phyloP scores from a whole-genome alignment of 2,113 vertebrate species.

The Psittacara wagleri region DNA sequence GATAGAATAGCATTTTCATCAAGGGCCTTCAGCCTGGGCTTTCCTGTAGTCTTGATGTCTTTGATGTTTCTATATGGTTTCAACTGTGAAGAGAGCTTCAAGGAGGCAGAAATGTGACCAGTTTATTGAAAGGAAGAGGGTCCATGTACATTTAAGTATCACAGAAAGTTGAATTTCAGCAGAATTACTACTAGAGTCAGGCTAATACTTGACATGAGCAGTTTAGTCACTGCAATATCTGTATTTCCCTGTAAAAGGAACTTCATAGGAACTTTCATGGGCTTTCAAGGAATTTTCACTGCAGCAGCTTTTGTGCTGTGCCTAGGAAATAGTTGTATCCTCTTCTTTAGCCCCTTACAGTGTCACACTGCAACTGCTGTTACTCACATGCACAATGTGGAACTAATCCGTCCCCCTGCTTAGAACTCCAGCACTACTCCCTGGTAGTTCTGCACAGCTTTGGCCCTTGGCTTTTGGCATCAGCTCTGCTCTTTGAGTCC shows the following conservation, averaged over 20 bases:
- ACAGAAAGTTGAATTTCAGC: not conserved
- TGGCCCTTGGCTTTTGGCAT: not conserved
- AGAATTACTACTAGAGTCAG: not conserved
- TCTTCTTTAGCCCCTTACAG: not conserved
- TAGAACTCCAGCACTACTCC: not conserved
- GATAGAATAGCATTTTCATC: not conserved
- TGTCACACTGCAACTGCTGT: not conserved
- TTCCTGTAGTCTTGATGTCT: not conserved
- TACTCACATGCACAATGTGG: not conserved
- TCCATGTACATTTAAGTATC: not conserved
- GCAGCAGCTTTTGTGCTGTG: not conserved
- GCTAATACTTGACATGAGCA: not conserved
- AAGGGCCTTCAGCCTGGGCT: not conserved
- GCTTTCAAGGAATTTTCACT: not conserved
- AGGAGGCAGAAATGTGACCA: not conserved
- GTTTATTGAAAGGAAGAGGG: not conserved
- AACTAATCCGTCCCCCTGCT: not conserved
- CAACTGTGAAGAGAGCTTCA: not conserved
- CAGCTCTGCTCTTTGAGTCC: not conserved
- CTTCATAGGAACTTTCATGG: not conserved
- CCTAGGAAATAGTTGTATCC: not conserved
- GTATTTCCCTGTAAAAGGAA: not conserved
- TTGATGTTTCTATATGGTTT: not conserved
- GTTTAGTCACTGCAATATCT: not conserved
- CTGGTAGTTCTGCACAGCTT: not conserved